These are phyloP conservation scores for Drosophila truncata DNA, from an alignment of 1,140 invertebrate species.

Conservation along the genomic window DNA sequence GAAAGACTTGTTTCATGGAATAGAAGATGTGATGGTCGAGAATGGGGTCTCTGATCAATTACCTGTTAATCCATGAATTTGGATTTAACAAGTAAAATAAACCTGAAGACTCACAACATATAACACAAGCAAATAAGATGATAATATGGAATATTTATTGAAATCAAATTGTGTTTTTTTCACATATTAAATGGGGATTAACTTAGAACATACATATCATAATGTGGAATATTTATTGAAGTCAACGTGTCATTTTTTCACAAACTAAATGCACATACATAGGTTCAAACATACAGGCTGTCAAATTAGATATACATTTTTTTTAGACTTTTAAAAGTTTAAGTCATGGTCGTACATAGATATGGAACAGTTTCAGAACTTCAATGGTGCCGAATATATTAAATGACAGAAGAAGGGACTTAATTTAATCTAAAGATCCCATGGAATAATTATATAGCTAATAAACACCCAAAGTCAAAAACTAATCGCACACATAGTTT, in stretches of 20 bases:
- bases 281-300: background rate
- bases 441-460: background rate
- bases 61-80: too few relatives aligned
- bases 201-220: background rate
- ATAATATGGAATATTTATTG: too few relatives aligned
- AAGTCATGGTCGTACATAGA: slow-evolving; percentile 1
- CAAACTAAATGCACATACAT: background rate
- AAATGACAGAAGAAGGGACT: background rate
- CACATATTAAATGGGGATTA: too few relatives aligned
- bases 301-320: background rate
- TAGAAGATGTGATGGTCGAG: background rate
- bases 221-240: slow-evolving; percentile 26
- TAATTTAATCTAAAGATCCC: background rate
- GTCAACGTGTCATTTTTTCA: background rate
- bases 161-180: too few relatives aligned
- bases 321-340: background rate
- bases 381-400: slow-evolving; percentile 1
- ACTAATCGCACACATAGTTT: slow-evolving; percentile 8
- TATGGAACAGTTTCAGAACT: slow-evolving; percentile 15
- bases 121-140: too few relatives aligned
- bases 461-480: slow-evolving; percentile 18
- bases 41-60: too few relatives aligned
- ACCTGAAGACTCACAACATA: too few relatives aligned
- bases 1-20: background rate
- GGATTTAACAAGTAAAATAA: too few relatives aligned